Base-by-base conservation (phyloP, 2,797 vertebrate genomes). In the Anabacerthia variegaticeps region DNA sequence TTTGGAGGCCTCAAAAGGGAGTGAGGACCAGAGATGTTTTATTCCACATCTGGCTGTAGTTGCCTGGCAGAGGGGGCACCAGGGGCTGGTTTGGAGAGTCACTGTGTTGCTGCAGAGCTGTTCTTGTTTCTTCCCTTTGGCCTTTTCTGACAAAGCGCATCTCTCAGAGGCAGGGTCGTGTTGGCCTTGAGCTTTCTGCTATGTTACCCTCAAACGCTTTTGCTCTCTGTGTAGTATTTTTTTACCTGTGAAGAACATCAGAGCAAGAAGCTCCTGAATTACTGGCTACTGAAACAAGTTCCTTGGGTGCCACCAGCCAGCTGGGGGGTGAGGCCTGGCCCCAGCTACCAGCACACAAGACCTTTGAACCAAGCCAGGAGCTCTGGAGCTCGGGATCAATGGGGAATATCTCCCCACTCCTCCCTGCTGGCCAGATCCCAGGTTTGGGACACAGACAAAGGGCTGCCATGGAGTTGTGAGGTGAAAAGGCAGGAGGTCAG, bases 281-380 rank as follows among this genome's bases (percentile, higher is more conserved):
- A 69, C 0, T 0, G 46, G n/a, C 56, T 32, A 69, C 23, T 32
- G 46, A 58, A 87, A 69, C 0, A 0, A 65, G 27, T 63, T 78
- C 62, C 30, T 62, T 18, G 30, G 34, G 34, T 6, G 3, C 43
- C 52, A 18, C 48, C 18, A 2, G 59, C 32, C 63, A 90, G 67
- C 34, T 56, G 51, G 83, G 46, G 61, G n/a, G 28, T 55, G 71
- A 43, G 71, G 56, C 30, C 48, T 3, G 2, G 26, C 67, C 34
- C 63, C 1, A 4, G 73, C 73, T 77, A 8, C 56, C 48, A 73
- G 56, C 52, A 58, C 65, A 62, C 18, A 32, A 54, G 19, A 48
- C 46, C 73, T 69, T 44, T 69, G 55, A 65, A 75, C 36, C 0
- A 0, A 91, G 56, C 65, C 5, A 0, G 2, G 2, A 55, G 41